These are phyloP conservation scores for Auanema sp. DNA, from an alignment of 2,888 invertebrate genomes.

Conservation along the genomic window DNA sequence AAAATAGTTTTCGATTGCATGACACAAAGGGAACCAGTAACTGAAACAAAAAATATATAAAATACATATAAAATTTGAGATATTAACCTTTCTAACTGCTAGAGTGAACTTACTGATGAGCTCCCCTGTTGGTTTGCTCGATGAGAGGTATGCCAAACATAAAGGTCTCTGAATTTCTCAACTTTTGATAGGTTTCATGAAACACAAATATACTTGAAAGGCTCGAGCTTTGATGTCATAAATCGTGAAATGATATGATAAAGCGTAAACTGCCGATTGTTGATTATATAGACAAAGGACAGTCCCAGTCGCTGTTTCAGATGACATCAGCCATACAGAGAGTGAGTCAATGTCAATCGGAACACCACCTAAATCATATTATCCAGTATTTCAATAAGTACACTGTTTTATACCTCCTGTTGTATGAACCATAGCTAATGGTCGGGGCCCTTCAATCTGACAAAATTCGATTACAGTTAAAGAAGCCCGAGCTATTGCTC, in stretches of 20 bases:
- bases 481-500: slow-evolving; percentile 36
- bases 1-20: slow-evolving; percentile 54
- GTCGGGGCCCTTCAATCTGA: slow-evolving; percentile 54
- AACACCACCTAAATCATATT: background rate
- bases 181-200: background rate
- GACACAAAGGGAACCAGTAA: slow-evolving; percentile 47
- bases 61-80: slow-evolving; percentile 3
- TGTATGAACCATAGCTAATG: slow-evolving; percentile 37
- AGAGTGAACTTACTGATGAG: slow-evolving; percentile 26
- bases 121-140: slow-evolving; percentile 41
- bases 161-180: slow-evolving; percentile 47
- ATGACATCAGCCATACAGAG: slow-evolving; percentile 59
- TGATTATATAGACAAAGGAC: slow-evolving; percentile 53
- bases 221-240: slow-evolving; percentile 57
- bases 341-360: slow-evolving; percentile 49
- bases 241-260: slow-evolving; percentile 53
- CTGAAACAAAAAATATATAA: slow-evolving; percentile 19
- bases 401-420: background rate
- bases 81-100: slow-evolving; percentile 24
- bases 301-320: slow-evolving; percentile 53
- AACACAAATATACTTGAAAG: slow-evolving; percentile 39
- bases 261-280: slow-evolving; percentile 51
- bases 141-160: slow-evolving; percentile 48
- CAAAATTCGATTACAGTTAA: slow-evolving; percentile 57
- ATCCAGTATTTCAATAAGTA: background rate